Base-by-base conservation (phyloP, 2,888 invertebrate species). In the Euclidia mi region DNA sequence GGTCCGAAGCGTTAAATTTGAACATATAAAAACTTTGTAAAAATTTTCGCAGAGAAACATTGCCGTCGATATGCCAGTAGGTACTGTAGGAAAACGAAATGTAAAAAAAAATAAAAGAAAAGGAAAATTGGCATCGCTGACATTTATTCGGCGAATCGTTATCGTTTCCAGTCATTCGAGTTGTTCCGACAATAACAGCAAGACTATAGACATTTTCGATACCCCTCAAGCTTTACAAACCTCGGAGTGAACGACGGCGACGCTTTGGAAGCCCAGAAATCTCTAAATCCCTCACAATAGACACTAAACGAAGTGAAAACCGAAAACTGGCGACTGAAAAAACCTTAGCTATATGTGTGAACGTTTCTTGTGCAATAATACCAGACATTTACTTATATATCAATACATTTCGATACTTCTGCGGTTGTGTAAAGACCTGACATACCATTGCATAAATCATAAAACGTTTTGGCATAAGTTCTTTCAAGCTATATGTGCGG, bases 231-330 rank as follows among this genome's bases (percentile, higher is more conserved):
- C 76, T 80, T 75, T 73, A 69, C 62, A 70, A 81, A 72, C 70
- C 71, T 72, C 69, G 64, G 58, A 65, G 62, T 60, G 77, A 82
- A 76, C 74, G 78, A 75, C 60, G 73, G 68, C 76, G 78, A 75
- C 65, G 73, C 72, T 68, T 75, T 70, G 60, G 78, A 77, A 79
- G 75, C 79, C 59, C 65, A 69, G 61, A 79, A 76, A 79, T 76
- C 81, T 63, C 61, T 75, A 81, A 82, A 82, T 79, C 82, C 66
- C 47, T 71, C 78, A 76, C 80, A 78, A 82, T 82, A 76, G 78
- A 74, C 74, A 78, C 81, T n/a, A 79, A 81, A 76, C 79, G 76
- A 80, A 81, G 81, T 76, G 76, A 71, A 72, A 72, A 76, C 67
- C 64, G 69, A 61, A 81, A 78, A 68, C 66, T 70, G n/a, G 67